A percentile compares a stretch with the other conserved stretches of the same genome.
These are phyloP conservation scores for Epizoanthus fatuus DNA, from an alignment of 92 coral and sea anemone genomes.

Conservation along the genomic window DNA sequence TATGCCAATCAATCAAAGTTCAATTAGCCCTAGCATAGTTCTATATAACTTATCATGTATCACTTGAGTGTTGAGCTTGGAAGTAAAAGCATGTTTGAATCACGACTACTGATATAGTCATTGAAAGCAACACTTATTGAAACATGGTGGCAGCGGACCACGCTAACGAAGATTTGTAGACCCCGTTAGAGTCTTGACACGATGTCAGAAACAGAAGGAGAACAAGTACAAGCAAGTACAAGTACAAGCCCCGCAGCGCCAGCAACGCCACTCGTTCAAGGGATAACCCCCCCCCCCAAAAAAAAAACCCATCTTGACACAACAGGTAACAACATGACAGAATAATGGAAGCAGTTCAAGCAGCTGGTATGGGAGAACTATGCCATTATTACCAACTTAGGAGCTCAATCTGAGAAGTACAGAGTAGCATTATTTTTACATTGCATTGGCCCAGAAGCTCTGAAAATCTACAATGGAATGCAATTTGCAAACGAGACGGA, in stretches of 20 bases:
- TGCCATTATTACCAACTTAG: constrained; percentile 47
- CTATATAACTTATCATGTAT: no score
- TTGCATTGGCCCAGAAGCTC: constrained; percentile 68
- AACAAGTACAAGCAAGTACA: no score
- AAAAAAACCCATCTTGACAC: neutral
- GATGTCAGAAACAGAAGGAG: neutral
- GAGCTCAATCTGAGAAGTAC: constrained; percentile 51
- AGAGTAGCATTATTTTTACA: constrained; percentile 64
- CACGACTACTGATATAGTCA: no score
- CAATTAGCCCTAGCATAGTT: no score
- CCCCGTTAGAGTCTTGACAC: no score
- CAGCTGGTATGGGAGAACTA: constrained; percentile 68
- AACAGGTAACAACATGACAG: constrained; percentile 19
- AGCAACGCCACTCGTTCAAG: constrained; percentile 9
- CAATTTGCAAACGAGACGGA: constrained; percentile 46
- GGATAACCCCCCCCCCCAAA: constrained; percentile 38
- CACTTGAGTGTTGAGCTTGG: no score
- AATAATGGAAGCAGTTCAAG: constrained; percentile 65
- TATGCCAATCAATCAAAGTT: no score
- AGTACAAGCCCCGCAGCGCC: no score
- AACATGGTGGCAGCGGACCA: no score
- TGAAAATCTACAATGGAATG: constrained; percentile 61
- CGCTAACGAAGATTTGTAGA: no score
- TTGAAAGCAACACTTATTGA: no score
- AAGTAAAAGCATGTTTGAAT: no score